Conservation (phyloP, 2,888 invertebrate species). For the Caenorhabditis sulstoni region DNA sequence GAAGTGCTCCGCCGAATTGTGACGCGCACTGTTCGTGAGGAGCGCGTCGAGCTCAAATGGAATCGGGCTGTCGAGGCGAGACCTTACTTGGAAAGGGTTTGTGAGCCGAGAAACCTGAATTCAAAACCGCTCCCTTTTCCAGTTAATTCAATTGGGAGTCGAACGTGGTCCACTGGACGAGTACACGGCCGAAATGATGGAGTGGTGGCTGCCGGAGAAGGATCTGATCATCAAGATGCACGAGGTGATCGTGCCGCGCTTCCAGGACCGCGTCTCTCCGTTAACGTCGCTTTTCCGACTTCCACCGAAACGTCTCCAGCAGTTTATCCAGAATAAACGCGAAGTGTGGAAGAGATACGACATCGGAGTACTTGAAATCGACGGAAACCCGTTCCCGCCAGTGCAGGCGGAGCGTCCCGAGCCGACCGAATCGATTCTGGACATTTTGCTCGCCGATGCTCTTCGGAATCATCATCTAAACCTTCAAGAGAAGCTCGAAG, state of each 20-base stretch:
- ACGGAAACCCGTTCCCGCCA: constrained; percentile 73
- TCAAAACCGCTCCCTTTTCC: constrained; percentile 38
- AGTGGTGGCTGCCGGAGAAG: constrained; percentile 79
- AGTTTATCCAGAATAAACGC: constrained; percentile 66
- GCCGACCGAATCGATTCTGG: constrained; percentile 46
- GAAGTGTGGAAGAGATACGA: constrained; percentile 71
- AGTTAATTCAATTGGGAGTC: constrained; percentile 79
- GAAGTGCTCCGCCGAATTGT: constrained; percentile 75
- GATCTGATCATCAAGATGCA: constrained; percentile 70
- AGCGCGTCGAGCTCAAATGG: constrained; percentile 76
- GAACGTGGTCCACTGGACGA: constrained; percentile 74
- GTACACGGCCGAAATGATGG: constrained; percentile 78
- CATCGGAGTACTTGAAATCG: constrained; percentile 75
- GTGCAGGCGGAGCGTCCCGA: constrained; percentile 32
- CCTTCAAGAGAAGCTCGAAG: constrained; percentile 19
- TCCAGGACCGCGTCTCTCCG: constrained; percentile 66
- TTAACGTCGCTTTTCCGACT: constrained; percentile 76
- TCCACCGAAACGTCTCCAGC: constrained; percentile 70
- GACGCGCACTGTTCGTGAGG: constrained; percentile 77
- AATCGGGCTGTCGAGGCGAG: constrained; percentile 79
- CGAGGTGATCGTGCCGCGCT: constrained; percentile 69
- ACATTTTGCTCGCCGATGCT: constrained; percentile 56
- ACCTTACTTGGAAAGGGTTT: constrained; percentile 77
- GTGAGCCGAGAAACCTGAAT: too few relatives aligned
- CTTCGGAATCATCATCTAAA: constrained; percentile 43